Conservation (phyloP, 2,797 vertebrate species). For the Rhinella marina region DNA sequence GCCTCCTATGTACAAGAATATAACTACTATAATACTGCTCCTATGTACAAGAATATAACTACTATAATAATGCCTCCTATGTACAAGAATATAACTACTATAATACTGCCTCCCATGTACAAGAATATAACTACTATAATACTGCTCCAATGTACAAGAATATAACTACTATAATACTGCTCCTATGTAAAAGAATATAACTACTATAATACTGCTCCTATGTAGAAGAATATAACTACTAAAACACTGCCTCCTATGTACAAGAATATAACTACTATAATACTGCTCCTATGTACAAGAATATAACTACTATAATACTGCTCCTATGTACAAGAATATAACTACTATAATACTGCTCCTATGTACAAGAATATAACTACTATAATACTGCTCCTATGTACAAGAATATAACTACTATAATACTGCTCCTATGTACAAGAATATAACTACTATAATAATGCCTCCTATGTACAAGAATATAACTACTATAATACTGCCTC, state of each 20-base stretch:
- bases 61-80: no score
- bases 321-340: neutral
- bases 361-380: conserved; percentile 4
- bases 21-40: no score
- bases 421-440: neutral
- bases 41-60: no score
- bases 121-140: neutral
- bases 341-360: conserved; percentile 1
- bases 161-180: conserved; percentile 13
- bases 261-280: no score
- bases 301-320: conserved; percentile 15
- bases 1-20: no score
- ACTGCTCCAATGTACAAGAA: neutral
- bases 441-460: conserved; percentile 8
- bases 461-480: neutral
- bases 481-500: neutral
- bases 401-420: conserved; percentile 9
- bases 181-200: neutral
- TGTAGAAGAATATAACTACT: neutral
- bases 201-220: neutral
- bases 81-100: neutral
- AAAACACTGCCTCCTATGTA: neutral
- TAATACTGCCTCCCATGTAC: neutral
- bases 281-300: neutral
- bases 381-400: conserved; percentile 6